Evolutionary conservation across 2,113 vertebrate species (phyloP), one percentile per base, ranked within the genome.

Genomic region (Brachyistius frenatus): DNA sequence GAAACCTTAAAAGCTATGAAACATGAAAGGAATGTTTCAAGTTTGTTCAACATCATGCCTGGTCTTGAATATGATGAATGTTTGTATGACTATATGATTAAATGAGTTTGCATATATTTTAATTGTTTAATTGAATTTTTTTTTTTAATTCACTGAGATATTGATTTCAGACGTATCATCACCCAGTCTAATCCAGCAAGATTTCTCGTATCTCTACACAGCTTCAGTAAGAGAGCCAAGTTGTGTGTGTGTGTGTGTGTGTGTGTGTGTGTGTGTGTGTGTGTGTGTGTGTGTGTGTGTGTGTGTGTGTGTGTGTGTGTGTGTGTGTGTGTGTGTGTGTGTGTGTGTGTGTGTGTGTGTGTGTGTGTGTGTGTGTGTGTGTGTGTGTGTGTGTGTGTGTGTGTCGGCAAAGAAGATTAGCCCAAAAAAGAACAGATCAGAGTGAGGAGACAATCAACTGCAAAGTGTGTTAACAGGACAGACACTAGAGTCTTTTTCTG

Each of bases 401-500:
- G 30, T 55, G 66, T 30, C 56, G 37, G 41, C 70, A 61, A 53
- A 58, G 33, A 23, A 50, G 67, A 53, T 13, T 0, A 71, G 49
- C n/a, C 35, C 5, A 53, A 41, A 77, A 69, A 52, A 58, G 32
- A 66, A 35, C 36, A 47, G 41, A 57, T 53, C 14, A 63, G 44
- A 53, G 33, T 14, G 10, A 65, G 35, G 60, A 75, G 3, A 64
- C 33, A 44, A 41, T 64, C 37, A 54, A 16, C 16, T 55, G 31
- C 1, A 62, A 80, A 80, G 53, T 73, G 61, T 71, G 77, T 50
- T 44, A 56, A 73, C 50, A 3, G 35, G 7, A 58, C 63, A 44
- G 15, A n/a, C 53, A 50, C 37, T 1, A 0, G 32, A 9, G 41
- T 52, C 16, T 67, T 41, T 50, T 46, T 16, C 55, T 50, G 0